A percentile compares a stretch with the other conserved stretches of the same genome.
These are phyloP conservation scores for Syritta pipiens DNA, from an alignment of 2,888 invertebrate genomes.

Conservation along the genomic window DNA sequence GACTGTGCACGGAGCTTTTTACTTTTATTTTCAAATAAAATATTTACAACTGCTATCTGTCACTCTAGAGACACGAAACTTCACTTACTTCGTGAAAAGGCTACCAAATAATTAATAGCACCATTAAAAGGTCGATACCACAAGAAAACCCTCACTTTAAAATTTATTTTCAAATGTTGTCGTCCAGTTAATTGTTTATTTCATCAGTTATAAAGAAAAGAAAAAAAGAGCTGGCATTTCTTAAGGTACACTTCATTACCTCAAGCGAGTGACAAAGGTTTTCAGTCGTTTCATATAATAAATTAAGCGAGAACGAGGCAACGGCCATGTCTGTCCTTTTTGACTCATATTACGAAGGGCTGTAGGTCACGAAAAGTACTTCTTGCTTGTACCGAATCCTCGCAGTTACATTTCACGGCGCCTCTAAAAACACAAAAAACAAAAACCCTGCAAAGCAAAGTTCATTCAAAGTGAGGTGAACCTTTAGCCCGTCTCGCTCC, in stretches of 20 bases:
- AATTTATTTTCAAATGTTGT: too few species aligned
- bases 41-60: too few species aligned
- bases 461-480: slow-evolving; percentile 39
- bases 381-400: slow-evolving; percentile 8
- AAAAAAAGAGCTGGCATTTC: slow-evolving; percentile 4
- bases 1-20: too few species aligned
- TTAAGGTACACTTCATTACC: slow-evolving; percentile 15
- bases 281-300: slow-evolving; percentile 22
- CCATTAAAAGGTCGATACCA: too few species aligned
- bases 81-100: too few species aligned
- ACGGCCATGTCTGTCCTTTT: background rate
- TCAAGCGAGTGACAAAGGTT: slow-evolving; percentile 7
- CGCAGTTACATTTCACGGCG: slow-evolving; percentile 33
- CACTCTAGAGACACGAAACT: too few species aligned
- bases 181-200: too few species aligned
- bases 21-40: too few species aligned
- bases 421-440: slow-evolving; percentile 2
- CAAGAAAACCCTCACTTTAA: too few species aligned
- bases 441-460: slow-evolving; percentile 21
- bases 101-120: too few species aligned
- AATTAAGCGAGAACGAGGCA: slow-evolving; percentile 6
- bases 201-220: background rate
- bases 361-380: slow-evolving; percentile 57
- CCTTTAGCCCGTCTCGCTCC: slow-evolving; percentile 22
- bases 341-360: slow-evolving; percentile 41